Evolutionary conservation across 1,140 invertebrate genomes (phyloP).

Genomic region (Cydia pomonella): DNA sequence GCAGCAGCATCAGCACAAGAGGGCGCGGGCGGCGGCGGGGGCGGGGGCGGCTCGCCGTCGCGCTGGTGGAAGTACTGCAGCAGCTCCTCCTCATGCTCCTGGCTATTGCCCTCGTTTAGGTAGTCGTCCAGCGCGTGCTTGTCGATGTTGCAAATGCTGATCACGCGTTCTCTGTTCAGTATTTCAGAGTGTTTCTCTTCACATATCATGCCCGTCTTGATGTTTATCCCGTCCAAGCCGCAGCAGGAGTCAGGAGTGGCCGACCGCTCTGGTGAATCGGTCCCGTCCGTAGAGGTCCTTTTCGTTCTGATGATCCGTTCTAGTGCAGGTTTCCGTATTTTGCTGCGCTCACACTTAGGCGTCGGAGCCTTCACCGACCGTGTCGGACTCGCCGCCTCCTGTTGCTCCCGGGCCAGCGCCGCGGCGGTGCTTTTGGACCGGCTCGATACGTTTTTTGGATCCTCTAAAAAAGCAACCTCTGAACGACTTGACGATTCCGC

Average conservation of each 20-base stretch:
- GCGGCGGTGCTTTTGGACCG: constrained; percentile 77
- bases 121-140: constrained; percentile 90
- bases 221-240: constrained; percentile 73
- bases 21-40: constrained; percentile 38
- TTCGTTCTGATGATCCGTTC: constrained; percentile 43
- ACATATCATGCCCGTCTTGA: constrained; percentile 74
- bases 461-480: constrained; percentile 77
- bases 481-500: constrained; percentile 53
- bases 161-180: constrained; percentile 82
- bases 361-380: constrained; percentile 68
- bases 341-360: constrained; percentile 59
- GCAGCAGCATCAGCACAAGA: constrained; percentile 44
- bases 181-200: constrained; percentile 78
- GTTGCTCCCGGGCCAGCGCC: constrained; percentile 77
- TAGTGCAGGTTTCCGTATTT: constrained; percentile 45
- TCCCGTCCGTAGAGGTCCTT: constrained; percentile 50
- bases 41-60: constrained; percentile 56
- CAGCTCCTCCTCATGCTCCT: constrained; percentile 90
- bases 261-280: constrained; percentile 47
- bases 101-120: constrained; percentile 88
- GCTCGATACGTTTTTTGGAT: constrained; percentile 79
- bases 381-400: constrained; percentile 75
- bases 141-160: constrained; percentile 87
- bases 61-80: constrained; percentile 88
- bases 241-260: constrained; percentile 68